Conservation (phyloP, 2,113 vertebrate genomes). For the Hypomesus transpacificus region DNA sequence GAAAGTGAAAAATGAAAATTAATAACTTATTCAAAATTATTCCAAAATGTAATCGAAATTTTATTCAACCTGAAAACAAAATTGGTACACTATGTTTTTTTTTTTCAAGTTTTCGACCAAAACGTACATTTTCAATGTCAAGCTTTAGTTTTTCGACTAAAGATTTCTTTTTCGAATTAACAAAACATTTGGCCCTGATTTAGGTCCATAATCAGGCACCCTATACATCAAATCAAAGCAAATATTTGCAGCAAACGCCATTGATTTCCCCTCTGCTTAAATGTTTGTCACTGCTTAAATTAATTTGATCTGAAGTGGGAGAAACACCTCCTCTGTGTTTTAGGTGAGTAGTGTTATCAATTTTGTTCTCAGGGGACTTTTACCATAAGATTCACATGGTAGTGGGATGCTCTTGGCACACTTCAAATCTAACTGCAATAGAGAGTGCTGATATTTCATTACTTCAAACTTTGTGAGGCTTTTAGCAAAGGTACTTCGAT, state of each 20-base stretch:
- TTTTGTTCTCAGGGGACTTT: not conserved
- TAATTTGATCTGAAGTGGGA: not conserved
- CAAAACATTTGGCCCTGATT: too few species aligned
- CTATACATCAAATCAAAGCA: not conserved
- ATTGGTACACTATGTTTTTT: too few species aligned
- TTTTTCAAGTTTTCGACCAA: too few species aligned
- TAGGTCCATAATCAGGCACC: too few species aligned
- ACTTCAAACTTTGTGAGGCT: constrained; percentile 6
- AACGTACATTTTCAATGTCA: too few species aligned
- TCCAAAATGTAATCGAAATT: too few species aligned
- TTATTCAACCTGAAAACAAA: too few species aligned
- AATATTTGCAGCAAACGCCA: not conserved
- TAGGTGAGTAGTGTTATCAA: constrained; percentile 3
- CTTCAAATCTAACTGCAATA: constrained; percentile 9
- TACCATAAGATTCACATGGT: not conserved
- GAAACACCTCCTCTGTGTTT: constrained; percentile 16
- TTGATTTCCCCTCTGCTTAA: constrained; percentile 15
- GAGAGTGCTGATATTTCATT: constrained; percentile 26
- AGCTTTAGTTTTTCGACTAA: too few species aligned
- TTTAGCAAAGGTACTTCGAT: not conserved
- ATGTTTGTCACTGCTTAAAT: not conserved
- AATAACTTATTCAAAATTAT: too few species aligned
- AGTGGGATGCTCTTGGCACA: not conserved
- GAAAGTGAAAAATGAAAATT: too few species aligned
- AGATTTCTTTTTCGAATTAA: too few species aligned